A percentile compares a stretch with the other conserved stretches of the same genome.
Conservation (phyloP, 2,888 invertebrate species). For the Cheilosia scutellata region DNA sequence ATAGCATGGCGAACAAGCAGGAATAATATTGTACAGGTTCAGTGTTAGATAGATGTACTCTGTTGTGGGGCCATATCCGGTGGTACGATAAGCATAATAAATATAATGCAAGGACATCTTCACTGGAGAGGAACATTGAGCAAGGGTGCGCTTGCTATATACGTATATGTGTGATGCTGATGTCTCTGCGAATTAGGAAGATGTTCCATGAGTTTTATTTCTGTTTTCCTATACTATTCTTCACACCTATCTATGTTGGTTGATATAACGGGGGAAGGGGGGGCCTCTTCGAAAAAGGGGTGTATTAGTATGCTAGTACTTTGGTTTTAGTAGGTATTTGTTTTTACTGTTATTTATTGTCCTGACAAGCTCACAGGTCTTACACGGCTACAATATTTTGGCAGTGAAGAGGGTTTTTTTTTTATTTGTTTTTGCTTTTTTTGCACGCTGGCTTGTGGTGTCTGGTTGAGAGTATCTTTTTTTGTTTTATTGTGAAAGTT, state of each 20-base stretch:
- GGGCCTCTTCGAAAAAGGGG: neutral
- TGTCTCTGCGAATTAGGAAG: conserved; percentile 72
- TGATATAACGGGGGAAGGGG: conserved; percentile 2
- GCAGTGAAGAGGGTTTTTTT: conserved; percentile 35
- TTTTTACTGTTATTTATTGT: conserved; percentile 73
- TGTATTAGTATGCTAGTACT: conserved; percentile 43
- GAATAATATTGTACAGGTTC: conserved; percentile 34
- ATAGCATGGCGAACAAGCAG: conserved; percentile 5
- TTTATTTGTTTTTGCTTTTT: conserved; percentile 1
- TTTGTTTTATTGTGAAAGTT: conserved; percentile 51
- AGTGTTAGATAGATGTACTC: conserved; percentile 6
- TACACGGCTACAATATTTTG: conserved; percentile 33
- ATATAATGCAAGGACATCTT: conserved; percentile 74
- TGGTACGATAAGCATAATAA: conserved; percentile 72
- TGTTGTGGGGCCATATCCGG: conserved; percentile 48
- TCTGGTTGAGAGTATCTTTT: conserved; percentile 11
- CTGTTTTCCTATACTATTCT: conserved; percentile 33
- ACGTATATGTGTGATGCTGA: conserved; percentile 35
- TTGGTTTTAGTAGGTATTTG: conserved; percentile 68
- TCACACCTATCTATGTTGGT: conserved; percentile 57
- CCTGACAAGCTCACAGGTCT: conserved; percentile 56
- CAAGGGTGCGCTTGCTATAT: neutral
- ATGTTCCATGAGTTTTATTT: conserved; percentile 63
- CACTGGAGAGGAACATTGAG: conserved; percentile 42
- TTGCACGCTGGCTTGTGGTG: neutral